phyloP scores from a whole-genome alignment of 2,888 invertebrate genomes.

The Pyrrhosoma nymphula region DNA sequence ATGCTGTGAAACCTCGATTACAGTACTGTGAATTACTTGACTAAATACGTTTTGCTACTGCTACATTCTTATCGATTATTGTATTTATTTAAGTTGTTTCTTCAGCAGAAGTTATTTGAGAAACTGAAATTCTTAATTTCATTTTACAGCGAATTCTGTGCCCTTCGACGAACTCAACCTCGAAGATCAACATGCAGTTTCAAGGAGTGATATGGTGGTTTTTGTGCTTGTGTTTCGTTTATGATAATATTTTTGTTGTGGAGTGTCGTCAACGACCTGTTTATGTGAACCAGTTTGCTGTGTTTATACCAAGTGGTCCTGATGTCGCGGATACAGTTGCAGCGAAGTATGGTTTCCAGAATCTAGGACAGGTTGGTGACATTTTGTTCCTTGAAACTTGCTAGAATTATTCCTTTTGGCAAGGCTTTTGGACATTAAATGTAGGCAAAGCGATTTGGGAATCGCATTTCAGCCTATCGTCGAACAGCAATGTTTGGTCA shows the following conservation, averaged over 20 bases:
- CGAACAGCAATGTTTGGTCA: background rate
- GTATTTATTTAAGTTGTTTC: too few relatives aligned
- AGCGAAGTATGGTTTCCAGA: conserved; percentile 78
- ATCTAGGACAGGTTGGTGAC: conserved; percentile 77
- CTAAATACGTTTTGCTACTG: too few relatives aligned
- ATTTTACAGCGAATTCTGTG: background rate
- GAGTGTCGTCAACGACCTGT: conserved; percentile 67
- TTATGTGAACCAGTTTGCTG: conserved; percentile 80
- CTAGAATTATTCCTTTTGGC: background rate
- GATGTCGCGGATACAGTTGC: conserved; percentile 77
- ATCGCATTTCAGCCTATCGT: background rate
- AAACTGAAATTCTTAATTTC: background rate
- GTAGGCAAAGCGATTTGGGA: background rate
- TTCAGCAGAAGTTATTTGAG: too few relatives aligned
- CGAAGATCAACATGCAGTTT: conserved; percentile 42
- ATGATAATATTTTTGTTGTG: conserved; percentile 48
- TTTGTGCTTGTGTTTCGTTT: conserved; percentile 54
- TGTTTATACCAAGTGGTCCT: conserved; percentile 77
- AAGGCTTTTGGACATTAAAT: background rate
- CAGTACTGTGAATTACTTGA: too few relatives aligned
- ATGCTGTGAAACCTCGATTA: too few relatives aligned
- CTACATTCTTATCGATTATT: too few relatives aligned
- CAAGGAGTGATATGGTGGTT: conserved; percentile 58
- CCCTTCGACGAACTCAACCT: background rate
- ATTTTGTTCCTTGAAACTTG: background rate